phyloP scores from a whole-genome alignment of 2,888 invertebrate genomes.

The Lycocerus yunnanus region DNA sequence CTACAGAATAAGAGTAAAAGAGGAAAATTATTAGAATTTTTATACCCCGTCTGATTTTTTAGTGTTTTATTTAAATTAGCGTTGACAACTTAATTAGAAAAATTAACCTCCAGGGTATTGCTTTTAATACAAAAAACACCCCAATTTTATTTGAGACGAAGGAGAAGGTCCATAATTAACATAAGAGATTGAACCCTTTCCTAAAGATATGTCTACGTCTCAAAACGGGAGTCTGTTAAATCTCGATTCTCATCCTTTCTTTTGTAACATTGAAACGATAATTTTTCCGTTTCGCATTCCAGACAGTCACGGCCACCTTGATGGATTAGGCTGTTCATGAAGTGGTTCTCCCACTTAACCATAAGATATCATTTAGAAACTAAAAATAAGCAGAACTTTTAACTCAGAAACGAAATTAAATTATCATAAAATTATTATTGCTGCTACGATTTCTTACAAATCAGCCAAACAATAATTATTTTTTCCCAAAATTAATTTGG shows the following conservation, averaged over 20 bases:
- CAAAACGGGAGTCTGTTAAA: slow-evolving; percentile 38
- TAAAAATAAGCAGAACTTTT: background rate
- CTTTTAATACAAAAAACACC: background rate
- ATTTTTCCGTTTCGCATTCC: slow-evolving; percentile 41
- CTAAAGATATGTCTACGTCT: slow-evolving; percentile 6
- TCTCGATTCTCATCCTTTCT: slow-evolving; percentile 41
- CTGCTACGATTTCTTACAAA: background rate
- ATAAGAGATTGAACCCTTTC: slow-evolving; percentile 1
- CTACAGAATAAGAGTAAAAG: background rate
- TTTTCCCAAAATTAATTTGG: background rate
- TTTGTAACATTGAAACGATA: slow-evolving; percentile 50
- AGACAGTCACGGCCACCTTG: slow-evolving; percentile 35
- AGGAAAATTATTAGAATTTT: background rate
- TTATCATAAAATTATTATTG: background rate
- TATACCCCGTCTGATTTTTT: background rate
- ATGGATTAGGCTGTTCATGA: slow-evolving; percentile 32
- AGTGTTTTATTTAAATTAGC: background rate
- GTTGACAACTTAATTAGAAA: slow-evolving; percentile 1
- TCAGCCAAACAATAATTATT: background rate
- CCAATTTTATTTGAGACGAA: background rate
- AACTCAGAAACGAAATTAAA: background rate
- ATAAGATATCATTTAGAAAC: background rate
- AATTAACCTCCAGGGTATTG: background rate
- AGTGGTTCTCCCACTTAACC: slow-evolving; percentile 23
- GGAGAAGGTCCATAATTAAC: background rate